These are phyloP conservation scores for Tenthredo distinguenda DNA, from an alignment of 2,888 invertebrate species.

Conservation along the genomic window DNA sequence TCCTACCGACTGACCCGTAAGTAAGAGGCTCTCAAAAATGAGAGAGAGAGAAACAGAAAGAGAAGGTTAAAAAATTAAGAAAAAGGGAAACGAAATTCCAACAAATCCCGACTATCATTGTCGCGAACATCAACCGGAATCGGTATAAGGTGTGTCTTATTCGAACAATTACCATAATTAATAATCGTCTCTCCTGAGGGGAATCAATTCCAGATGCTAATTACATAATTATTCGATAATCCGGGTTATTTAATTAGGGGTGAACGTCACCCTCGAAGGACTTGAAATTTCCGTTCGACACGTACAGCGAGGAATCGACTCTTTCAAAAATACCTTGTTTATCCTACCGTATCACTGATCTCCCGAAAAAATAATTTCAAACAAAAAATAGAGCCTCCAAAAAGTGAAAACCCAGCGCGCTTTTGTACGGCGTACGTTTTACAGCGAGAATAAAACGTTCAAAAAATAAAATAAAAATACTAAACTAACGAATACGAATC, in stretches of 20 bases:
- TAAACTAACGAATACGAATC: background rate
- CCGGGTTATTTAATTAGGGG: conserved; percentile 9
- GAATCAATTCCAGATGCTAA: conserved; percentile 12
- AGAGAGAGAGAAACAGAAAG: background rate
- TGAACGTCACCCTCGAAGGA: background rate
- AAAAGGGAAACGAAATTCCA: background rate
- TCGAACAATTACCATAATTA: conserved; percentile 5
- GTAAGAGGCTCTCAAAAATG: conserved; percentile 31
- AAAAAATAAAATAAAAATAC: background rate
- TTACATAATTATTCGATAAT: conserved; percentile 12
- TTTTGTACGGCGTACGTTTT: background rate
- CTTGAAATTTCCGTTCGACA: background rate
- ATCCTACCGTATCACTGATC: background rate
- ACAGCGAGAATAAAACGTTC: background rate
- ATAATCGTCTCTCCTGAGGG: background rate
- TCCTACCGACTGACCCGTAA: conserved; percentile 44
- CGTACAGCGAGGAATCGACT: background rate
- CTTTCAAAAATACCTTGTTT: background rate
- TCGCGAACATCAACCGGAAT: background rate
- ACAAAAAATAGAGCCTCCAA: background rate
- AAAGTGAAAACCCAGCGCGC: background rate
- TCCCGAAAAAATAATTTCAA: background rate
- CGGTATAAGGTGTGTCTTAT: background rate
- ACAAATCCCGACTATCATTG: background rate
- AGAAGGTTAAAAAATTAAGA: background rate